Base-by-base conservation (phyloP, 2,888 invertebrate species). In the Pomacea canaliculata region DNA sequence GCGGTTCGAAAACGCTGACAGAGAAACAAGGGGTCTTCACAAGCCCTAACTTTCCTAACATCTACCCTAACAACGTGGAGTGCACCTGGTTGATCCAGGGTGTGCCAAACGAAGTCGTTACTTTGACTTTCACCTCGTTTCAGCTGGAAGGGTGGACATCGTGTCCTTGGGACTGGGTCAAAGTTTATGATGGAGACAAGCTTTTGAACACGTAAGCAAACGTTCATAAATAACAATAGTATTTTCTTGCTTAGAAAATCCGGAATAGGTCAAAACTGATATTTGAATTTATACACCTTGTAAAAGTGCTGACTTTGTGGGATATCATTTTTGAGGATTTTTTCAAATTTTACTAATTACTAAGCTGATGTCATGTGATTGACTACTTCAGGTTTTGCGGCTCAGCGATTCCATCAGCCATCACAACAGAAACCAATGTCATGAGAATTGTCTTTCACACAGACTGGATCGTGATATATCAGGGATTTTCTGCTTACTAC, bases 91-190 rank as follows among this genome's bases (percentile, higher is more conserved):
- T 13, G 13, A 68, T 68, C 48, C n/a, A 19, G 12, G 48, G 27
- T 10, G 68, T 13, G 12, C 27, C 68, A 27, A 16, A 37, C 7
- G 46, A 48, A 2, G 68, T 68, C 68, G 16, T 68, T 3, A 12
- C n/a, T 12, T 37, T 68, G 68, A 37, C 46, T 46, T 68, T 68
- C 37, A 37, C n/a, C 68, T 27, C 68, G 12, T 68, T 68, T 19
- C n/a, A 13, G 37, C 48, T 68, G 48, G 68, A 68, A 19, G 68
- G 68, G 12, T 37, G 37, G 12, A 9, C 46, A 9, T 68, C 10
- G 27, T 68, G 68, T 48, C 48, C 46, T 23, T 68, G 37, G 37
- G 68, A 68, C 68, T 37, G 68, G 68, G 68, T 68, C 46, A 19
- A 23, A 16, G 37, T 68, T 68, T 68, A 46, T 37, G 48, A 68